phyloP scores from a whole-genome alignment of 2,113 vertebrate species.

The human (Homo sapiens) region GRCh38 chr1:98370501-98371000 shows the following conservation, averaged over 20 bases:
- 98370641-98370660: neutral
- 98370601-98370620: neutral
- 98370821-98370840: conserved; percentile 1
- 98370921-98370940: neutral
- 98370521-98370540: neutral
- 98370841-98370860: neutral
- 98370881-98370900: neutral
- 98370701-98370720: neutral
- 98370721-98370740: neutral
- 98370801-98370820: neutral
- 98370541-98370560: neutral
- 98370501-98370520: neutral
- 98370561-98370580: neutral
- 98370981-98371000: neutral
- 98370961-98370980: neutral
- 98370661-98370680: neutral
- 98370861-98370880: neutral
- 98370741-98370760: neutral
- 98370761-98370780: neutral
- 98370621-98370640: neutral
- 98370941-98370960: neutral
- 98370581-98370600: neutral
- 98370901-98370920: neutral
- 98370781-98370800: neutral
- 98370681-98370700: neutral